These are phyloP conservation scores for Tenthredo livida DNA, from an alignment of 2,888 invertebrate genomes.

Conservation along the genomic window DNA sequence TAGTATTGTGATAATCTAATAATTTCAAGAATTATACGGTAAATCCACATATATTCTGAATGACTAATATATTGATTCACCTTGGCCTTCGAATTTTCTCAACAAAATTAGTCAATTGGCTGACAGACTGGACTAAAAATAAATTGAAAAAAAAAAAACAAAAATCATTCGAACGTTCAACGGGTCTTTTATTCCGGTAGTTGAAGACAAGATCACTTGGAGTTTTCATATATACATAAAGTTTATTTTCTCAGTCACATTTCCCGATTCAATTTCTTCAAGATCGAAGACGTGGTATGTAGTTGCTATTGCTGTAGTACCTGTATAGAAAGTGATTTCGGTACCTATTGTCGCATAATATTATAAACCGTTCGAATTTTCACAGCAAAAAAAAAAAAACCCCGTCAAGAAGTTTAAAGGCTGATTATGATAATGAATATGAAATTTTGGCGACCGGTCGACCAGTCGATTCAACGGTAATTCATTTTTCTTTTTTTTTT, in stretches of 20 bases:
- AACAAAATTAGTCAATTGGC: background rate
- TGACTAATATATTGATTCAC: background rate
- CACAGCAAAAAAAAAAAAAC: too few relatives aligned
- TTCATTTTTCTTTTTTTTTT: too few relatives aligned
- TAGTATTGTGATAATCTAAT: background rate
- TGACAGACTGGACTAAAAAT: background rate
- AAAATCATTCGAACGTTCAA: background rate
- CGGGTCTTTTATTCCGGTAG: background rate
- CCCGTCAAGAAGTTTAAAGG: too few relatives aligned
- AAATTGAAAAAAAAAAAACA: background rate
- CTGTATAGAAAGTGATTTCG: too few relatives aligned
- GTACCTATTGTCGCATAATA: too few relatives aligned
- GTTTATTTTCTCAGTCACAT: background rate
- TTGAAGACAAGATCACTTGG: conserved; percentile 4
- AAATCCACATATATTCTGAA: background rate
- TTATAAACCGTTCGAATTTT: too few relatives aligned
- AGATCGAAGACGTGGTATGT: too few relatives aligned
- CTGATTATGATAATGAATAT: too few relatives aligned
- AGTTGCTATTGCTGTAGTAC: too few relatives aligned
- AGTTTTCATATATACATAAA: background rate
- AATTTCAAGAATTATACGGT: too few relatives aligned
- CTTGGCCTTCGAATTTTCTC: background rate
- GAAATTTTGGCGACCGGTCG: too few relatives aligned
- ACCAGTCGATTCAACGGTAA: too few relatives aligned
- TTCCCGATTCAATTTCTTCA: background rate